These are phyloP conservation scores for Centropyge bicolor DNA, from an alignment of 2,797 vertebrate genomes.

Conservation along the genomic window DNA sequence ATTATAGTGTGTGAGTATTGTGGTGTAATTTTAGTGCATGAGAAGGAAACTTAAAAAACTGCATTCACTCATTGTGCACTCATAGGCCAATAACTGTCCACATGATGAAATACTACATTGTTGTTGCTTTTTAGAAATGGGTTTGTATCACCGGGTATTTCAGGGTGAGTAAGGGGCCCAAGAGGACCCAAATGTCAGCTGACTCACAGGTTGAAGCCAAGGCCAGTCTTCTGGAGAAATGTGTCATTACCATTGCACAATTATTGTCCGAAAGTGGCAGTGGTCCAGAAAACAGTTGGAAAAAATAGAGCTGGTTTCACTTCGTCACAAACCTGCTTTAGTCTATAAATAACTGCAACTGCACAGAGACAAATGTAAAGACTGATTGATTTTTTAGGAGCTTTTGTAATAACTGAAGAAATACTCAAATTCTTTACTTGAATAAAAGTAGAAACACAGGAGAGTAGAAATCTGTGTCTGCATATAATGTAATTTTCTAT, in stretches of 20 bases:
- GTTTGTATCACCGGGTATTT: conserved; percentile 31
- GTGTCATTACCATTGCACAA: conserved; percentile 41
- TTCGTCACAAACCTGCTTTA: conserved; percentile 33
- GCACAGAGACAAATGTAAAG: background rate
- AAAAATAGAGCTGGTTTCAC: conserved; percentile 58
- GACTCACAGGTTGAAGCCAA: conserved; percentile 65
- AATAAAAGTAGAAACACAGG: background rate
- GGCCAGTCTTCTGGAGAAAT: conserved; percentile 45
- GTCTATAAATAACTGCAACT: conserved; percentile 44
- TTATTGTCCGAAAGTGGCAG: conserved; percentile 65
- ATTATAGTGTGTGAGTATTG: conserved; percentile 4
- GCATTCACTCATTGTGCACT: conserved; percentile 13
- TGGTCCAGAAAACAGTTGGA: conserved; percentile 57
- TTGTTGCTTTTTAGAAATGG: conserved; percentile 45
- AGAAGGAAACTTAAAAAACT: conserved; percentile 27
- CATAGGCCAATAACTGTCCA: background rate
- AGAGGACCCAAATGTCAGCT: conserved; percentile 42
- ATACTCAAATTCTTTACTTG: background rate
- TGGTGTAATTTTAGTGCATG: conserved; percentile 2
- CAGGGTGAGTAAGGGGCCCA: conserved; percentile 24
- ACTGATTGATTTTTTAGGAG: background rate
- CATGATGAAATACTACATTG: conserved; percentile 50
- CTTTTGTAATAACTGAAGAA: background rate
- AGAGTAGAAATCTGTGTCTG: background rate
- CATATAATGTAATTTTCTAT: background rate